These are phyloP conservation scores for Poeciliopsis paucimaculata DNA, from an alignment of 2,797 vertebrate genomes.

Conservation along the genomic window DNA sequence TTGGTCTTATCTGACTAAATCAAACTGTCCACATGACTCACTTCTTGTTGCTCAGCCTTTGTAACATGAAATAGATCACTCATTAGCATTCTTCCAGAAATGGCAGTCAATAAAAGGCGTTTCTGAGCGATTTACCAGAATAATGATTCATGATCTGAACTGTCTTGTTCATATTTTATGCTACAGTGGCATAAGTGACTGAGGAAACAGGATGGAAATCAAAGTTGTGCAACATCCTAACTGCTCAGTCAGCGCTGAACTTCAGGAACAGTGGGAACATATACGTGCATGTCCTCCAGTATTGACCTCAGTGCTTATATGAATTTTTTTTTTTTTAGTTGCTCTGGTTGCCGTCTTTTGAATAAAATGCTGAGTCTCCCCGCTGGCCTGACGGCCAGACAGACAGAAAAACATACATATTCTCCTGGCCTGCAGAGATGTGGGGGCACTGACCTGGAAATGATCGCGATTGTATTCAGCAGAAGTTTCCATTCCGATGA, in stretches of 20 bases:
- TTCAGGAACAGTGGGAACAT: constrained; percentile 26
- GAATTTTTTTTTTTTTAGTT: neutral
- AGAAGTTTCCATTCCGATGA: constrained; percentile 63
- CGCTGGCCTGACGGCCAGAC: constrained; percentile 28
- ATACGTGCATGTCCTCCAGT: constrained; percentile 5
- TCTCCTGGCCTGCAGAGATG: constrained; percentile 49
- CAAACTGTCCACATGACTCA: neutral
- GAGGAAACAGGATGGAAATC: constrained; percentile 55
- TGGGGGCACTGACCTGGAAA: constrained; percentile 70
- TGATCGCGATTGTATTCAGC: constrained; percentile 61
- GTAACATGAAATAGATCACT: neutral
- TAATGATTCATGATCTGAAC: neutral
- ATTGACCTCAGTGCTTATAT: neutral
- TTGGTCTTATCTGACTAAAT: neutral
- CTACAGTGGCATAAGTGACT: constrained; percentile 47
- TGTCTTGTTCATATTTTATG: constrained; percentile 27
- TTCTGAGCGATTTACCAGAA: neutral
- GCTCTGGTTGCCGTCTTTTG: constrained; percentile 8
- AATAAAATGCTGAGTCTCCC: constrained; percentile 11
- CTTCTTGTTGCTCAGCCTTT: neutral
- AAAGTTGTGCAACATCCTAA: constrained; percentile 73
- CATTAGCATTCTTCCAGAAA: neutral
- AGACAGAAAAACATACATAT: constrained; percentile 23
- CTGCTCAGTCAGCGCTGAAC: constrained; percentile 70
- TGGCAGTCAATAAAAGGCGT: neutral